Percentiles rank a stretch among this genome's conserved stretches.
Evolutionary conservation across 2,888 invertebrate genomes (phyloP).

Genomic region (Cheilosia soror): DNA sequence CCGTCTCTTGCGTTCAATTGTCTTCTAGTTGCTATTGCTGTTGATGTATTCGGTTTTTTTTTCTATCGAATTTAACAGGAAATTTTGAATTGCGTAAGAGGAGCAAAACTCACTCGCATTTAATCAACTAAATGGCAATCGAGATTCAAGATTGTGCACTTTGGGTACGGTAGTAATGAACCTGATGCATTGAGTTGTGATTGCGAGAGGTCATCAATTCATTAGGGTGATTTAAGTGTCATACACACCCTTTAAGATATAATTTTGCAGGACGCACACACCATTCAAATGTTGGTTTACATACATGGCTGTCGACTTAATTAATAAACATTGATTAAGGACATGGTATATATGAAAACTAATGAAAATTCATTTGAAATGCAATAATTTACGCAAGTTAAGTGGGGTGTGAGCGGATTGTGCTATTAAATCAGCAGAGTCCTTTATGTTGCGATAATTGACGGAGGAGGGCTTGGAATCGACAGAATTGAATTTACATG

Average conservation of each 20-base stretch:
- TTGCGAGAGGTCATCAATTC: constrained; percentile 45
- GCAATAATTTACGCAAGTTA: constrained; percentile 56
- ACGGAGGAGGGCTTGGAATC: background rate
- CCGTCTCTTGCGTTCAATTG: constrained; percentile 17
- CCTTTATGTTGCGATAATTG: constrained; percentile 3
- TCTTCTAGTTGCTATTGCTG: background rate
- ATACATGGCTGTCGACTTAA: constrained; percentile 47
- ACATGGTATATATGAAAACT: constrained; percentile 53
- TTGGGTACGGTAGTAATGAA: background rate
- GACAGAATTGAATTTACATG: too few relatives aligned
- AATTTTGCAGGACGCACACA: constrained; percentile 36
- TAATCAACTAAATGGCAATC: constrained; percentile 40
- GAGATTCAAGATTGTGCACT: constrained; percentile 1
- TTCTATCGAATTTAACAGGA: background rate
- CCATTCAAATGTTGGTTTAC: constrained; percentile 4
- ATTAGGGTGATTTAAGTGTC: constrained; percentile 8
- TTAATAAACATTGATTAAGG: constrained; percentile 67
- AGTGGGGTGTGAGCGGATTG: background rate
- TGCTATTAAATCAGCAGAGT: constrained; percentile 22
- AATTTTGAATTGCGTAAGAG: background rate
- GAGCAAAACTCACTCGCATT: too few relatives aligned
- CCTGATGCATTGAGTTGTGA: constrained; percentile 20
- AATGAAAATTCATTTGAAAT: constrained; percentile 63
- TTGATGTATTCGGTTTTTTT: background rate
- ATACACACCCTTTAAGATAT: constrained; percentile 26